Evolutionary conservation across 2,113 vertebrate genomes (phyloP), one percentile per base, ranked within the genome.

Genomic region (Cardinalis cardinalis): DNA sequence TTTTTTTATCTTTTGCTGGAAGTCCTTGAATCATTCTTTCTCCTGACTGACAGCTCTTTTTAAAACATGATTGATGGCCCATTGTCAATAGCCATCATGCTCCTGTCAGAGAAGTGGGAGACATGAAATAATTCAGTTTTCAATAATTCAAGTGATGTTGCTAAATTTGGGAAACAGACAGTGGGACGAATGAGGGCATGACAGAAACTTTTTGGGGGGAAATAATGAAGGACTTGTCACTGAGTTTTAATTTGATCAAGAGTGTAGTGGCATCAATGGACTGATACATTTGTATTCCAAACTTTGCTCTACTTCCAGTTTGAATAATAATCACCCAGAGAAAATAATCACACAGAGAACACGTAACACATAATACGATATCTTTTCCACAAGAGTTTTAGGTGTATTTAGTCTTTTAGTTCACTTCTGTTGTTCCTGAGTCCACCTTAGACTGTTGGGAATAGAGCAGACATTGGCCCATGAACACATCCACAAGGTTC

Each of bases 71-170:
- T 74, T 70, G 90, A 91, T 84, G 70, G 82, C 43, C 53, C 34
- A 14, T 71, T 89, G 88, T 94, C 94, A 84, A 78, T 74, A 89
- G 74, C 34, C 78, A 78, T 81, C 74, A 32, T 15, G 52, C 20
- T 78, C 20, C 46, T 71, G 52, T 43, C 5, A 23, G 61, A 32
- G 65, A 82, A 81, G 32, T 53, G 32, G 11, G 52, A 81, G 85
- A 82, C 48, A 41, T 41, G 8, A 91, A 89, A 93, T 78, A 84
- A 89, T 53, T 34, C 3, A 0, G 6, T 20, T 81, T 91, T 91
- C 78, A 89, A 63, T 89, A 94, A 84, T 91, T 84, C 65, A 89
- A 53, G 32, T 48, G n/a, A 53, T 81, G 70, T 31, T 93, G 46
- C 65, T 84, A 91, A 89, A 91, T 89, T 74, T 71, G 56, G 58